Conservation (phyloP, 2,797 vertebrate genomes). For the Heteromormyrus szaboi region DNA sequence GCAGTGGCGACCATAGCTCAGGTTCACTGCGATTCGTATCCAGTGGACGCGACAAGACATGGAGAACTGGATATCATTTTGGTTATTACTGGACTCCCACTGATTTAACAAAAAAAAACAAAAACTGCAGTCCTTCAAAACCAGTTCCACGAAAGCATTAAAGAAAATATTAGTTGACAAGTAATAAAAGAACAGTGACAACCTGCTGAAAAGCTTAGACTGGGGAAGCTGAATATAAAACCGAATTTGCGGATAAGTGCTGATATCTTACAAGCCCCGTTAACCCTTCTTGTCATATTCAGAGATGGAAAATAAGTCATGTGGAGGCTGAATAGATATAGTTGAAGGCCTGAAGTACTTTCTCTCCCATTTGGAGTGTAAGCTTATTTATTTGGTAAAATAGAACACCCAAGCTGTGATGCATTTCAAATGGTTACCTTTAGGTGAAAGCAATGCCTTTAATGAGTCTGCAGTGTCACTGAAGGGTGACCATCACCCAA, state of each 20-base stretch:
- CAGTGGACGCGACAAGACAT: background rate
- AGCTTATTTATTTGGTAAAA: background rate
- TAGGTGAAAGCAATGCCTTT: background rate
- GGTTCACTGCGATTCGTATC: background rate
- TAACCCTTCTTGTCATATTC: background rate
- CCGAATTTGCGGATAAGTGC: background rate
- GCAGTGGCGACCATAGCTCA: background rate
- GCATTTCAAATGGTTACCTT: background rate
- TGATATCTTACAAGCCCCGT: background rate
- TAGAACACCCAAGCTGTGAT: background rate
- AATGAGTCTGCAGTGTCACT: background rate
- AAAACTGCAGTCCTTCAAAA: background rate
- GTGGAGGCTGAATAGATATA: background rate
- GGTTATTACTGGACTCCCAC: slow-evolving; percentile 16
- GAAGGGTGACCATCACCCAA: background rate
- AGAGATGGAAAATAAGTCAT: background rate
- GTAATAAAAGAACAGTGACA: background rate
- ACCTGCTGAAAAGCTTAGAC: background rate
- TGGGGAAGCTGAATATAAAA: background rate
- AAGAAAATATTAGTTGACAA: background rate
- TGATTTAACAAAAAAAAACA: background rate
- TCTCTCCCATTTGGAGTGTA: background rate
- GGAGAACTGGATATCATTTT: slow-evolving; percentile 8
- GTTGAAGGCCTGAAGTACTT: background rate
- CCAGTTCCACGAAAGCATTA: background rate